Percentiles rank a stretch among this genome's conserved stretches.
phyloP scores from a whole-genome alignment of 2,888 invertebrate species.

The Tachystola acroxantha region DNA sequence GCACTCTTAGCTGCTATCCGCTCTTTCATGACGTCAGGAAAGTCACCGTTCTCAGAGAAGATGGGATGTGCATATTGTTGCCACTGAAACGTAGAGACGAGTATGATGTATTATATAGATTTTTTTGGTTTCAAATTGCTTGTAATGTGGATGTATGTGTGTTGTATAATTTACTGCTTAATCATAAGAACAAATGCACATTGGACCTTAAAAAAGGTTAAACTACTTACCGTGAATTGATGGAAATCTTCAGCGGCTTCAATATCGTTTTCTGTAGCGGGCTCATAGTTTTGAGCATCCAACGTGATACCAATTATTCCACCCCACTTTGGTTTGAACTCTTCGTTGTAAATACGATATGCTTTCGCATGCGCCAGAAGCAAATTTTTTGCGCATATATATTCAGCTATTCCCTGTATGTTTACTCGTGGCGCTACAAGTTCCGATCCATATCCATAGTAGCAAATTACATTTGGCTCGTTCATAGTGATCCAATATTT shows the following conservation, averaged over 20 bases:
- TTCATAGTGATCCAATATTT: conserved; percentile 77
- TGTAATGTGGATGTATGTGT: no score
- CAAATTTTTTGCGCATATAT: conserved; percentile 62
- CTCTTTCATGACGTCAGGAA: conserved; percentile 78
- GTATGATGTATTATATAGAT: not conserved
- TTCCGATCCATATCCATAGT: conserved; percentile 55
- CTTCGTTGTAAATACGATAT: conserved; percentile 48
- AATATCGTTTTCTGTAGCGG: conserved; percentile 38
- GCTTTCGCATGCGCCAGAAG: conserved; percentile 72
- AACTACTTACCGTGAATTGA: no score
- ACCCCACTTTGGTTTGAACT: conserved; percentile 30
- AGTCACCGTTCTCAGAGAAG: conserved; percentile 77
- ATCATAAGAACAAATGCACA: no score
- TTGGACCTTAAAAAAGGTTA: no score
- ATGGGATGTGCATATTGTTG: conserved; percentile 80
- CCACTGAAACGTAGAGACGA: conserved; percentile 43
- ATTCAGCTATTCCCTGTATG: conserved; percentile 53
- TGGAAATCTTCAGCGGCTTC: no score
- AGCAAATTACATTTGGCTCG: conserved; percentile 58
- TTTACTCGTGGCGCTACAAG: conserved; percentile 38
- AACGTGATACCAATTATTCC: conserved; percentile 27
- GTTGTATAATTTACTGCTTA: no score
- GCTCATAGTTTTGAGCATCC: conserved; percentile 30
- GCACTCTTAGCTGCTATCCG: conserved; percentile 73
- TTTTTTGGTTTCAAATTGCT: no score